Base-by-base conservation (phyloP, 2,888 invertebrate species). In the Mythimna vitellina region DNA sequence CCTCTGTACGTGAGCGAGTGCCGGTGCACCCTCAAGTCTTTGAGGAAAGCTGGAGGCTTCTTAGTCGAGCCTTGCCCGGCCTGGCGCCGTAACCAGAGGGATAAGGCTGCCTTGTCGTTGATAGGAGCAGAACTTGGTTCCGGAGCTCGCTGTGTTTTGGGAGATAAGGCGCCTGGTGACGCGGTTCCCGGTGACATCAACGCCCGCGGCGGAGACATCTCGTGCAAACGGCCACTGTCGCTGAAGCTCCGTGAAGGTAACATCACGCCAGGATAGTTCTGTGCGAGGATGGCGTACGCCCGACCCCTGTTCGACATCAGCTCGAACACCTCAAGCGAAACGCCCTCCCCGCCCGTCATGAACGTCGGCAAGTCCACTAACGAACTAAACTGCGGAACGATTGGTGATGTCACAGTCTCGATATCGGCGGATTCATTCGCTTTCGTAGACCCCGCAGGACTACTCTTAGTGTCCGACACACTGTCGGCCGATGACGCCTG, bases 351-450 rank as follows among this genome's bases (percentile, higher is more conserved):
- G 79, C 97, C 97, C 62, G 97, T 97, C 81, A 98, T 97, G 89
- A 97, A 99, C 0, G 99, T 99, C 1, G 99, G 99, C 73, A 99
- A 94, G 88, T 98, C 98, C 17, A 99, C 98, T 84, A 98, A 96
- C n/a, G 98, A 98, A 86, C 97, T 97, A 88, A 97, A 98, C 64
- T 97, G 95, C 60, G 97, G 96, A 35, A 92, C 92, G 62, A 89
- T 90, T 0, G 94, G 92, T 7, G 94, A 91, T 6, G 92, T 90
- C 7, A 94, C 93, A 73, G 96, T 73, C 93, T 94, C 89, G 91
- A 96, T 84, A 79, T 93, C 84, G 78, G 81, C 87, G 56, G 89
- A 72, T 58, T 93, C 90, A 62, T 89, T 84, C 74, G 92, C 83
- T 96, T 97, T 91, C 91, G 96, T 84, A 7, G 97, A 97, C 1